phyloP scores from a whole-genome alignment of 2,888 invertebrate genomes.

The Sarcophaga rosellei region DNA sequence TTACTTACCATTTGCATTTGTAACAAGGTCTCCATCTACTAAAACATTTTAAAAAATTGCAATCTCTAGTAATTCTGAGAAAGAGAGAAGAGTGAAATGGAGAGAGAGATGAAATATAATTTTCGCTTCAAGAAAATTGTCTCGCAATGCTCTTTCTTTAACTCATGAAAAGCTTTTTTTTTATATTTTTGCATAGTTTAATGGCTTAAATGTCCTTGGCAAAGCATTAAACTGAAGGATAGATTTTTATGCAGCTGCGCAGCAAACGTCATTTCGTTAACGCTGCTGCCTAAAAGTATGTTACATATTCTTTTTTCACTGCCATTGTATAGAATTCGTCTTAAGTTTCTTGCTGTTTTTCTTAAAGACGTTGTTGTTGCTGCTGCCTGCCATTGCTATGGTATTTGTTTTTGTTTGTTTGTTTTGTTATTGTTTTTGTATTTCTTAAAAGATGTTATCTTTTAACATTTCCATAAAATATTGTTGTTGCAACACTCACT shows the following conservation, averaged over 20 bases:
- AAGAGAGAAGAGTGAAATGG: not conserved
- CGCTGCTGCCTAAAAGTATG: not conserved
- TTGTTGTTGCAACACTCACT: conserved; percentile 9
- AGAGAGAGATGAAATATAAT: too few relatives aligned
- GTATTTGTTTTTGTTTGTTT: too few relatives aligned
- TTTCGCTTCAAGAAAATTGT: too few relatives aligned
- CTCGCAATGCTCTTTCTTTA: too few relatives aligned
- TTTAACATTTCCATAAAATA: not conserved
- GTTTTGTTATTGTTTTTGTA: not conserved
- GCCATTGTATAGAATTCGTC: not conserved
- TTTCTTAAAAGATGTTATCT: not conserved
- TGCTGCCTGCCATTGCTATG: too few relatives aligned
- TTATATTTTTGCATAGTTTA: conserved; percentile 72
- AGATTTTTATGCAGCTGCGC: conserved; percentile 67
- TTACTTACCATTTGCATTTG: not conserved
- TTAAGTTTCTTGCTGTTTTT: not conserved
- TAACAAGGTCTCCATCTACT: not conserved
- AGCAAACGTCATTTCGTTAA: conserved; percentile 61
- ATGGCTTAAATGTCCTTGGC: conserved; percentile 81
- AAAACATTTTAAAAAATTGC: conserved; percentile 29
- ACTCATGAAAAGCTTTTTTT: conserved; percentile 71
- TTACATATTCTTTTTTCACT: not conserved
- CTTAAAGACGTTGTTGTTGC: not conserved
- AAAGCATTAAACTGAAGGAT: conserved; percentile 78
- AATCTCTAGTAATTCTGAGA: conserved; percentile 22